phyloP scores from a whole-genome alignment of 2,888 invertebrate genomes.

The Gymnoscelis rufifasciata region DNA sequence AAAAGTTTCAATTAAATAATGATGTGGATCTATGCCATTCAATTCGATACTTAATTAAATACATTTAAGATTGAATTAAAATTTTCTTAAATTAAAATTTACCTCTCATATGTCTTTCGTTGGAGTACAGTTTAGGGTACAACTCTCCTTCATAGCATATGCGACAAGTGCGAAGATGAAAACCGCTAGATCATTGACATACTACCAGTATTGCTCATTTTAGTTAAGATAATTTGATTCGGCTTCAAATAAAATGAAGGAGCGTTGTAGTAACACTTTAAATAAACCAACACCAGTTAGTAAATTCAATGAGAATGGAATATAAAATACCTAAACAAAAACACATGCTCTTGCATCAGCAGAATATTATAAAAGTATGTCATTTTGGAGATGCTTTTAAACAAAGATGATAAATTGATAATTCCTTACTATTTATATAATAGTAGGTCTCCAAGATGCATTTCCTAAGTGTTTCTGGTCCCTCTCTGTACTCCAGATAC shows the following conservation, averaged over 20 bases:
- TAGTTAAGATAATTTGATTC: too few relatives aligned
- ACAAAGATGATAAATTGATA: slow-evolving; percentile 16
- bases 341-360: not conserved
- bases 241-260: too few relatives aligned
- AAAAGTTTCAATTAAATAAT: slow-evolving; percentile 63
- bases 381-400: slow-evolving; percentile 13
- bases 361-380: slow-evolving; percentile 9
- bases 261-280: not conserved
- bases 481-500: slow-evolving; percentile 43
- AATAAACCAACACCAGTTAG: not conserved
- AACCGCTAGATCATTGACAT: too few relatives aligned
- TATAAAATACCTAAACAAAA: not conserved
- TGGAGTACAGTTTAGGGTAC: slow-evolving; percentile 51
- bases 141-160: too few relatives aligned
- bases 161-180: too few relatives aligned
- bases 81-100: slow-evolving; percentile 60
- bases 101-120: slow-evolving; percentile 54
- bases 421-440: not conserved
- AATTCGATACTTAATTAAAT: slow-evolving; percentile 69
- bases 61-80: slow-evolving; percentile 61
- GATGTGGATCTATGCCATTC: slow-evolving; percentile 43
- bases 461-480: slow-evolving; percentile 10
- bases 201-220: too few relatives aligned
- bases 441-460: slow-evolving; percentile 17
- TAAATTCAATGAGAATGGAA: not conserved